Percentiles rank a stretch among this genome's conserved stretches.
These are phyloP conservation scores for Hermetia illucens DNA, from an alignment of 1,140 invertebrate species.

Conservation along the genomic window DNA sequence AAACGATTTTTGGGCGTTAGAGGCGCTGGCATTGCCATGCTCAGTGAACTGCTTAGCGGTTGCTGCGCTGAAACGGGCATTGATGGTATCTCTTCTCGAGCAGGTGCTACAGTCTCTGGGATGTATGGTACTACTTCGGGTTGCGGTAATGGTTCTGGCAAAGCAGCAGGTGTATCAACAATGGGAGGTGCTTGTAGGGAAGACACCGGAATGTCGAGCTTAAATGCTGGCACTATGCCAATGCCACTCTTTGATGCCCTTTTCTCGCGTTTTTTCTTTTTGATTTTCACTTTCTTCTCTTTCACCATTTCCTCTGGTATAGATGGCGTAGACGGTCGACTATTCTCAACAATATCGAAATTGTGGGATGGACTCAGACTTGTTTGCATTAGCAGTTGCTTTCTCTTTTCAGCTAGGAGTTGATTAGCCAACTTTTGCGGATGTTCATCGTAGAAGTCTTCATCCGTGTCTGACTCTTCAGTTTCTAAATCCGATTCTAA, in stretches of 20 bases:
- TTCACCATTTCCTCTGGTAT: conserved; percentile 30
- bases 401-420: conserved; percentile 53
- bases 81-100: not conserved
- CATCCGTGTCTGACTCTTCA: conserved; percentile 67
- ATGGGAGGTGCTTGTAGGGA: not conserved
- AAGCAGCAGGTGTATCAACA: not conserved
- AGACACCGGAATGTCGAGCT: not conserved
- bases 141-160: not conserved
- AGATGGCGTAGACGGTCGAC: conserved; percentile 40
- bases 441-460: conserved; percentile 73
- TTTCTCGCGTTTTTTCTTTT: conserved; percentile 43
- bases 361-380: conserved; percentile 42
- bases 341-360: conserved; percentile 41
- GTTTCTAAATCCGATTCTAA: conserved; percentile 70
- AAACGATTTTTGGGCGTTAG: conserved; percentile 6
- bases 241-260: conserved; percentile 23
- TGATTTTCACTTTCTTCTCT: conserved; percentile 38
- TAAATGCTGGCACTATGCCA: not conserved
- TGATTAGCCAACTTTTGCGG: conserved; percentile 56
- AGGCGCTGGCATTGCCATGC: conserved; percentile 7
- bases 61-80: conserved; percentile 10
- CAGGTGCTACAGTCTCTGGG: not conserved
- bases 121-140: not conserved
- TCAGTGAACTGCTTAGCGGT: not conserved
- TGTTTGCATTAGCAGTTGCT: conserved; percentile 44